A percentile compares a stretch with the other conserved stretches of the same genome.
These are phyloP conservation scores for Athalia cordata DNA, from an alignment of 2,888 invertebrate species.

Conservation along the genomic window DNA sequence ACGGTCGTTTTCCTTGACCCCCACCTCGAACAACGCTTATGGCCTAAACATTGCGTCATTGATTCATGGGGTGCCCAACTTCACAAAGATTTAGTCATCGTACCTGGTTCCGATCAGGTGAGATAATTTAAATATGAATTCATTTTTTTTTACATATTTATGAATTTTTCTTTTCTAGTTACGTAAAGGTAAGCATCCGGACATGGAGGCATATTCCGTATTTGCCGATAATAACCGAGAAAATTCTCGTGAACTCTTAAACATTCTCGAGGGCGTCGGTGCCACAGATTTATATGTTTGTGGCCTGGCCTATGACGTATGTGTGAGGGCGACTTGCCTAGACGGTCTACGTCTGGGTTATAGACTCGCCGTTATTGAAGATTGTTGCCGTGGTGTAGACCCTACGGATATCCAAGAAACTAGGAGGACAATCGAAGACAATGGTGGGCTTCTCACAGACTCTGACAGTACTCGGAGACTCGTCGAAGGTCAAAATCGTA, in stretches of 20 bases:
- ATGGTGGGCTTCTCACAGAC: conserved; percentile 85
- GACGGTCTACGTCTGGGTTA: conserved; percentile 92
- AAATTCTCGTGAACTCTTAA: conserved; percentile 86
- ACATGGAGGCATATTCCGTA: conserved; percentile 96
- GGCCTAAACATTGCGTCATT: conserved; percentile 97
- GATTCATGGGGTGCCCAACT: conserved; percentile 95
- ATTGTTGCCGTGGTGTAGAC: conserved; percentile 91
- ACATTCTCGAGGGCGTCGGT: conserved; percentile 83
- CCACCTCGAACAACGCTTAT: conserved; percentile 89
- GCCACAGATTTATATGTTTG: conserved; percentile 95
- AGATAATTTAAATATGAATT: neutral
- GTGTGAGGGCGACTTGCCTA: conserved; percentile 91
- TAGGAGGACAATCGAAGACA: conserved; percentile 81
- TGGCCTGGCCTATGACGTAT: conserved; percentile 95
- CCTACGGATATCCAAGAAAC: conserved; percentile 86
- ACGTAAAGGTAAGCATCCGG: conserved; percentile 92
- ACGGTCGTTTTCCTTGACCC: conserved; percentile 92
- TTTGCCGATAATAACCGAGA: conserved; percentile 96
- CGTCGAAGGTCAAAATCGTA: conserved; percentile 87
- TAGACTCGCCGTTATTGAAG: conserved; percentile 90
- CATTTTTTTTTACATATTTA: neutral
- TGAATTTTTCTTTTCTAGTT: conserved; percentile 71
- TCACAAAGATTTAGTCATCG: conserved; percentile 89
- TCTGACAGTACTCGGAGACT: conserved; percentile 85
- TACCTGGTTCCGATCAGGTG: conserved; percentile 82